A percentile compares a stretch with the other conserved stretches of the same genome.
Evolutionary conservation across 2,113 vertebrate species (phyloP).

Genomic region (Oreocharis arfaki): DNA sequence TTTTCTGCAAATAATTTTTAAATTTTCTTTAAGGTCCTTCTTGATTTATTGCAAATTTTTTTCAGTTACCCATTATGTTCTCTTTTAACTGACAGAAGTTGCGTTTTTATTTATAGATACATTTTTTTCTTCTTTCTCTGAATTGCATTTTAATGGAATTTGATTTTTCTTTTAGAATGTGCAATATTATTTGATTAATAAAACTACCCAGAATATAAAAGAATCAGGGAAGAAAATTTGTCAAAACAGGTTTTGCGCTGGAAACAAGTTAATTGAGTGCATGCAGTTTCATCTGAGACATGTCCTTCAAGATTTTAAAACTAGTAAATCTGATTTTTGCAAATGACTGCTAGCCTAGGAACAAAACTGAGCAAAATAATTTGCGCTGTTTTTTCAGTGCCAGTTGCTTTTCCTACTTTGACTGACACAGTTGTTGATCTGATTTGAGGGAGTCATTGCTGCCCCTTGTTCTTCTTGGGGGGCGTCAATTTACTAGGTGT

Average conservation of each 20-base stretch:
- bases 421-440: not conserved
- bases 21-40: not conserved
- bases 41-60: not conserved
- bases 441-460: not conserved
- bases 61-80: not conserved
- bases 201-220: not conserved
- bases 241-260: not conserved
- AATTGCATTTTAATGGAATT: not conserved
- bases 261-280: not conserved
- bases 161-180: not conserved
- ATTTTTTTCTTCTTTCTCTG: not conserved
- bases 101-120: not conserved
- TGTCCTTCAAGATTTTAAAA: not conserved
- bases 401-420: not conserved
- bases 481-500: not conserved
- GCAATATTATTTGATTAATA: not conserved
- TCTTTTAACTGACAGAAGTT: not conserved
- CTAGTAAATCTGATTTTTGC: not conserved
- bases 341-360: not conserved
- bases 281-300: not conserved
- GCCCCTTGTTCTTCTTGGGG: not conserved
- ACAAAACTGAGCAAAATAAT: not conserved
- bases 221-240: not conserved
- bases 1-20: not conserved
- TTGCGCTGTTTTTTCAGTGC: not conserved